Percentiles rank a stretch among this genome's conserved stretches.
Evolutionary conservation across 1,140 invertebrate species (phyloP).

Genomic region (Plectrocnemia conspersa): DNA sequence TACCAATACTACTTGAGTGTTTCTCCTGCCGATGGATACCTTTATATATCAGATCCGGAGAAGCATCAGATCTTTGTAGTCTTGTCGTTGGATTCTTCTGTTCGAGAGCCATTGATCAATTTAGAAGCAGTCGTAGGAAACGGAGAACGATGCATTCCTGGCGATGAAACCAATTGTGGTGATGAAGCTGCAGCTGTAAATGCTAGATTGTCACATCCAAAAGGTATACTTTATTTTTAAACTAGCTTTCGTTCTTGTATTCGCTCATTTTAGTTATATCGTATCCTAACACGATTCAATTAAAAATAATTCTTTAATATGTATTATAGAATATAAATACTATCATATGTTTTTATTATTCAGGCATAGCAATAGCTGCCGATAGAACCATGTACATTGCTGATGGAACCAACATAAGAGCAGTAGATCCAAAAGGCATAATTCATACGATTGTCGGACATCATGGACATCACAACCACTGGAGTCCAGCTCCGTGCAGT

Average conservation of each 20-base stretch:
- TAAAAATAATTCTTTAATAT: background rate
- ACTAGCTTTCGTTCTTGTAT: background rate
- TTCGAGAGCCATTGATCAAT: conserved; percentile 77
- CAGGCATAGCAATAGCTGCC: conserved; percentile 80
- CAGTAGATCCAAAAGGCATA: conserved; percentile 84
- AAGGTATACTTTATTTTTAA: conserved; percentile 57
- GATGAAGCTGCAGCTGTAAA: conserved; percentile 86
- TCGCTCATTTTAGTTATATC: background rate
- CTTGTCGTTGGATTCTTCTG: conserved; percentile 67
- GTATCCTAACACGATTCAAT: background rate
- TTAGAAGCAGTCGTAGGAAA: conserved; percentile 89
- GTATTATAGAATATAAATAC: background rate
- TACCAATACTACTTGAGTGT: conserved; percentile 94
- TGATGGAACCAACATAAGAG: conserved; percentile 88
- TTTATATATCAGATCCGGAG: conserved; percentile 95
- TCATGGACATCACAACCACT: conserved; percentile 86
- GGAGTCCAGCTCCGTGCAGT: conserved; percentile 81
- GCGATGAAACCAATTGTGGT: conserved; percentile 83
- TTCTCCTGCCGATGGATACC: conserved; percentile 88
- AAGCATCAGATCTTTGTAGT: conserved; percentile 80
- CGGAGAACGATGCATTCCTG: conserved; percentile 93
- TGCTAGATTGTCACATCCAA: conserved; percentile 91
- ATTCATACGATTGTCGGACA: conserved; percentile 92
- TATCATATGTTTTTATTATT: conserved; percentile 27
- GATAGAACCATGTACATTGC: conserved; percentile 92